Conservation (phyloP, 2,113 vertebrate species). For the Xyliphius kryptos region DNA sequence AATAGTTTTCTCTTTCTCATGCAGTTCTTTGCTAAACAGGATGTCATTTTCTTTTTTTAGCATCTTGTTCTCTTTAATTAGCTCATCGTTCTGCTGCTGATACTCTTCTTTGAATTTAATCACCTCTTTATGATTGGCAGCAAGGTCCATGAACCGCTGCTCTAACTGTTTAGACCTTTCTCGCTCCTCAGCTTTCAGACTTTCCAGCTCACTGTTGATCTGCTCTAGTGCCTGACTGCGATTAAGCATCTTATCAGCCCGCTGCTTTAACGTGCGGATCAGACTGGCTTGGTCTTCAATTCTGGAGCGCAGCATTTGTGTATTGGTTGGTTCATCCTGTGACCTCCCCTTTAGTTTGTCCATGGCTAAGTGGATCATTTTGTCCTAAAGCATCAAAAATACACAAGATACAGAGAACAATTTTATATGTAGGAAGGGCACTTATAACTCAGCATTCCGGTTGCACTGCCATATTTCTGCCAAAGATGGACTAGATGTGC, state of each 20-base stretch:
- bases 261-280: slow-evolving; percentile 61
- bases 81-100: slow-evolving; percentile 59
- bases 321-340: slow-evolving; percentile 54
- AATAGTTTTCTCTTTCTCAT: slow-evolving; percentile 53
- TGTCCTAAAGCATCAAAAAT: slow-evolving; percentile 40
- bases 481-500: too few species aligned
- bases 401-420: background rate
- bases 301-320: slow-evolving; percentile 58
- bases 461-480: too few species aligned
- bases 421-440: too few species aligned
- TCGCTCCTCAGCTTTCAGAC: slow-evolving; percentile 37
- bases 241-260: slow-evolving; percentile 55
- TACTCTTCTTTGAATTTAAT: slow-evolving; percentile 73
- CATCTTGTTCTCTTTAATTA: slow-evolving; percentile 64
- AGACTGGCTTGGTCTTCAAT: slow-evolving; percentile 74
- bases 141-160: slow-evolving; percentile 64
- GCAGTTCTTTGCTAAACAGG: slow-evolving; percentile 56
- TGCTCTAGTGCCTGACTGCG: slow-evolving; percentile 55
- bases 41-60: slow-evolving; percentile 64
- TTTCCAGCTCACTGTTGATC: slow-evolving; percentile 55
- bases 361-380: slow-evolving; percentile 43
- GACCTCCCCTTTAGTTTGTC: slow-evolving; percentile 57
- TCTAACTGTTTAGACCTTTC: slow-evolving; percentile 56
- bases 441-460: too few species aligned
- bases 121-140: slow-evolving; percentile 66